phyloP scores from a whole-genome alignment of 1,140 invertebrate genomes.

The Zaprionus tsacasi region DNA sequence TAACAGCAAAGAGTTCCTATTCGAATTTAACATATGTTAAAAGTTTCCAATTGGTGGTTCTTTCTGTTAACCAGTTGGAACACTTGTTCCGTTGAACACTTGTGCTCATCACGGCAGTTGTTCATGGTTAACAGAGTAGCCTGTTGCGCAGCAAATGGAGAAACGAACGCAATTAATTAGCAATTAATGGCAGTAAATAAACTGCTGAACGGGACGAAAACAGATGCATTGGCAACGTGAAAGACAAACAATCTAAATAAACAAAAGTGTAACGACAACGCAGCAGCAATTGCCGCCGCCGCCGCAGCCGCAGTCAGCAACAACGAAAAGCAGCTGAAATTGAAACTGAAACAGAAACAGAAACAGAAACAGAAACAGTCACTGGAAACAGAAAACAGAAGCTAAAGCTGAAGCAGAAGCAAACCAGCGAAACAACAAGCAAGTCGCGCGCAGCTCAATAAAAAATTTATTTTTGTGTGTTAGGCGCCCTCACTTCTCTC shows the following conservation, averaged over 20 bases:
- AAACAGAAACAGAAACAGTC: conserved; percentile 40
- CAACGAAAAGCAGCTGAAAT: conserved; percentile 10
- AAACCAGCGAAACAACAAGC: conserved; percentile 65
- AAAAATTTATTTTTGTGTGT: conserved; percentile 74
- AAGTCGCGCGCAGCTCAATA: conserved; percentile 57
- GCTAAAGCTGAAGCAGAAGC: conserved; percentile 44
- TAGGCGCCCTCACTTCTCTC: conserved; percentile 29
- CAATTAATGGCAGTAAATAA: conserved; percentile 67
- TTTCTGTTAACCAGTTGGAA: no score
- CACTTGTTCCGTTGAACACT: not conserved
- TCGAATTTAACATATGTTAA: not conserved
- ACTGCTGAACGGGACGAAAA: conserved; percentile 28
- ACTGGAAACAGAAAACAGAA: conserved; percentile 43
- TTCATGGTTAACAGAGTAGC: conserved; percentile 14
- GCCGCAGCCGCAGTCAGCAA: conserved; percentile 23
- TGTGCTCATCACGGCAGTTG: conserved; percentile 7
- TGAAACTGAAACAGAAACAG: conserved; percentile 40
- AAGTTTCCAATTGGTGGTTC: not conserved
- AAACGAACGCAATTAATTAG: conserved; percentile 56
- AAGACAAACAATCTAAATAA: conserved; percentile 63
- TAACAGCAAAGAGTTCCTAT: not conserved
- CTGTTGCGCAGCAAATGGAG: conserved; percentile 55
- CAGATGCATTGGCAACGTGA: conserved; percentile 52
- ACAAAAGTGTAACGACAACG: conserved; percentile 56
- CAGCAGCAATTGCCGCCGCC: conserved; percentile 26